phyloP scores from a whole-genome alignment of 2,888 invertebrate genomes.

The Oeneis ivallda region DNA sequence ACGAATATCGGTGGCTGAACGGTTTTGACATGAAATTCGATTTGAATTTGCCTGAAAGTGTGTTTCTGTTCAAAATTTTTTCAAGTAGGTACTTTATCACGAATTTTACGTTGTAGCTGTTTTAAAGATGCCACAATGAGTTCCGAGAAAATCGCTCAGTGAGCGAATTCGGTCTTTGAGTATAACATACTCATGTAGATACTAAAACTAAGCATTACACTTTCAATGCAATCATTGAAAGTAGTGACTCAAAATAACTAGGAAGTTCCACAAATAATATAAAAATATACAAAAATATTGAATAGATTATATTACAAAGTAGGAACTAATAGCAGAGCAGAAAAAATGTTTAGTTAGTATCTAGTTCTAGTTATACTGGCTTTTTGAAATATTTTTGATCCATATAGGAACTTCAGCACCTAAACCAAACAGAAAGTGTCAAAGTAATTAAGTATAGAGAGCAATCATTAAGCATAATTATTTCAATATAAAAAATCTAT shows the following conservation, averaged over 20 bases:
- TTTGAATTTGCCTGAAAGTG: too few species aligned
- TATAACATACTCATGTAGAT: not conserved
- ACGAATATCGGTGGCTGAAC: too few species aligned
- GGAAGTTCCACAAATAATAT: constrained; percentile 26
- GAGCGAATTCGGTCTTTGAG: too few species aligned
- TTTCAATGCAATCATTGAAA: constrained; percentile 14
- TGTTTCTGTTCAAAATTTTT: too few species aligned
- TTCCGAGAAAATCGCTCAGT: too few species aligned
- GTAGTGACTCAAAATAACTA: constrained; percentile 26
- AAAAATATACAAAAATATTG: constrained; percentile 29
- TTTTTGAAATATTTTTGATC: constrained; percentile 22
- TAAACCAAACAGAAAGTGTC: constrained; percentile 14
- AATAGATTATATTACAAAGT: constrained; percentile 24
- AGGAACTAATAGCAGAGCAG: constrained; percentile 34
- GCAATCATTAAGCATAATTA: constrained; percentile 19
- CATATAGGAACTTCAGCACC: constrained; percentile 25
- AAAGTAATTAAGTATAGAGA: constrained; percentile 32
- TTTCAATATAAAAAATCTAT: constrained; percentile 18
- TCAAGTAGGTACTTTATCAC: too few species aligned
- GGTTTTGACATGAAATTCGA: too few species aligned
- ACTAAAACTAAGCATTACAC: not conserved
- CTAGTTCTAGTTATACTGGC: not conserved
- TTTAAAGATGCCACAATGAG: too few species aligned
- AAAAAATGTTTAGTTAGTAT: constrained; percentile 14
- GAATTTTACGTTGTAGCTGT: too few species aligned